Base-by-base conservation (phyloP, 2,113 vertebrate genomes). In the Engystomops pustulosus region DNA sequence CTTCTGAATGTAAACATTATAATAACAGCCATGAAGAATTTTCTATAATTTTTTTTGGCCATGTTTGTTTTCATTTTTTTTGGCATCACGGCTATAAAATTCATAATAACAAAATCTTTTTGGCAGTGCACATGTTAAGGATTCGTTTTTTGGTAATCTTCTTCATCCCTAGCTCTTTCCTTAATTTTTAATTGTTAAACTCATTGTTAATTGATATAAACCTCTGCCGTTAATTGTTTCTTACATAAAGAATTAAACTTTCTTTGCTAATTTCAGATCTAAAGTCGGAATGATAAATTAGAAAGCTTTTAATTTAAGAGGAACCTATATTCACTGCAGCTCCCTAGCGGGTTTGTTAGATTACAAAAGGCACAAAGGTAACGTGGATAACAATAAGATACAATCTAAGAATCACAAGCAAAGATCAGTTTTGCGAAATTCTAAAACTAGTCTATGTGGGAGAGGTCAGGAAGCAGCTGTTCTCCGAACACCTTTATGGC, bases 181-280 rank as follows among this genome's bases (percentile, higher is more conserved):
- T 67, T 32, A 67, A 67, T 67, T 36, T 67, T 36, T 67, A 67
- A 67, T 36, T 36, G 62, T 67, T 36, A 8, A 36, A 67, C 62
- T 67, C 62, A 67, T 67, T 34, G 30, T 36, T 67, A 67, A 67
- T 67, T 67, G 18, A 67, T 36, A 36, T 32, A 67, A 67, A 20
- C 1, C 32, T 8, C 9, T 67, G 62, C 5, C 62, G 62, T 18
- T 67, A 67, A 67, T 32, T 18, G 32, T 67, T 67, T 34, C 17
- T 25, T 74, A 27, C 41, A 47, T 45, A 10, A 45, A 9, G 41
- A 41, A 70, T 38, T 14, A 70, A 23, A 17, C 34, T 34, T 70
- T 15, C 68, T 70, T 70, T 70, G 11, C 9, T 70, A 70, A 70
- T 67, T 67, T 34, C 6, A 34, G 27, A 20, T 36, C 7, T 34